Evolutionary conservation across 2,113 vertebrate genomes (phyloP).

Genomic region (Vireo altiloquus): DNA sequence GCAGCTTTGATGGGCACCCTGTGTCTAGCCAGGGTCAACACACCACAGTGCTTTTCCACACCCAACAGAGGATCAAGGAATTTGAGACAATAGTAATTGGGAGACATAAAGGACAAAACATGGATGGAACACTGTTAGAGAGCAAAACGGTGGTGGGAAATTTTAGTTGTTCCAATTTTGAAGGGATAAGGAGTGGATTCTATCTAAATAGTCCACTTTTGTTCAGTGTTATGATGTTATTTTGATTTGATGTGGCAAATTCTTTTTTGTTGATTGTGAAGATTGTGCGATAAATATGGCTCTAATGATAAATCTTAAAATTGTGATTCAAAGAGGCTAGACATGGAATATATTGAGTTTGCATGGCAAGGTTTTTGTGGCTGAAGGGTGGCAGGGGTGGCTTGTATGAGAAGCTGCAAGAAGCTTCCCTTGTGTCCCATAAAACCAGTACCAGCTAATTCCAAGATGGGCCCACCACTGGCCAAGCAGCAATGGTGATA

Average conservation of each 20-base stretch:
- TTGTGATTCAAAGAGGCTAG: neutral
- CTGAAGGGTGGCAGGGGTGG: neutral
- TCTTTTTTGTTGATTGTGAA: neutral
- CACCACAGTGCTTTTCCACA: neutral
- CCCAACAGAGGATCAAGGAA: neutral
- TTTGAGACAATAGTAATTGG: neutral
- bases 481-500: neutral
- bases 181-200: neutral
- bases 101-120: neutral
- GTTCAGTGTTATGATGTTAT: no score
- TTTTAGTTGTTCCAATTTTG: neutral
- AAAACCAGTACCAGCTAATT: neutral
- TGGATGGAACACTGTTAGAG: neutral
- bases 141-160: neutral
- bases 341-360: neutral
- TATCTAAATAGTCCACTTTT: neutral
- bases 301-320: neutral
- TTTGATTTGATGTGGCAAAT: neutral
- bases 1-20: neutral
- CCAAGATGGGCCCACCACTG: no score
- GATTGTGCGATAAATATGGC: fast-evolving
- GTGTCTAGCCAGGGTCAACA: neutral
- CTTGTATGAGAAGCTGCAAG: neutral
- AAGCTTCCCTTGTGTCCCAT: neutral
- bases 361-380: neutral